Percentiles rank a stretch among this genome's conserved stretches.
Evolutionary conservation across 2,113 vertebrate species (phyloP).

Genomic region (Festucalex cinctus): DNA sequence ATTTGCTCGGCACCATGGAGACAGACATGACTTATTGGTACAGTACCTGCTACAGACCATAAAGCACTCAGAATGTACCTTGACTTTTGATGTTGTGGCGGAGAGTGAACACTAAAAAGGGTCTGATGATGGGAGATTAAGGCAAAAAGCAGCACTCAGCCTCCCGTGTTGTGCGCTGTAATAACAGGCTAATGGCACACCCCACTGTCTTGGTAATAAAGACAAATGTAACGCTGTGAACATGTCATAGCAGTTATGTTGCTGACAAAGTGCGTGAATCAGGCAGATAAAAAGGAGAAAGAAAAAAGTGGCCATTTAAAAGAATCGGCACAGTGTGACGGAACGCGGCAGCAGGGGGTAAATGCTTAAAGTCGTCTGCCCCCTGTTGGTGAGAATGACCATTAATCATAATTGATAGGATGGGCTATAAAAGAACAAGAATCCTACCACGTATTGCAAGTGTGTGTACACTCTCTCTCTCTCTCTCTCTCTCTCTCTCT

Average conservation of each 20-base stretch:
- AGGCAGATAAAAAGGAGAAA: background rate
- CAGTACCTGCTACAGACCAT: background rate
- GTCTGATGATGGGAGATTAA: background rate
- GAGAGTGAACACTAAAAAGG: background rate
- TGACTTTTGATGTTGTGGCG: conserved; percentile 2
- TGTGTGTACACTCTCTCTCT: background rate
- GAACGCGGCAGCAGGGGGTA: background rate
- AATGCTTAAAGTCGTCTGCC: background rate
- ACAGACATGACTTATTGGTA: conserved; percentile 1
- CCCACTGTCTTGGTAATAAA: conserved; percentile 2
- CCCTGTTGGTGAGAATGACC: background rate
- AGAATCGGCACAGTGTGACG: background rate
- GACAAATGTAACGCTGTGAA: conserved; percentile 3
- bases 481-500: too few species aligned
- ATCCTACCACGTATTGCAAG: background rate
- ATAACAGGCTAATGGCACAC: background rate
- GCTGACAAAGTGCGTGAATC: background rate
- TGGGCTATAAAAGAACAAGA: background rate
- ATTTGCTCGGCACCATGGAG: background rate
- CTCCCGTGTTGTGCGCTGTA: background rate
- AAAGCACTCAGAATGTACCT: background rate
- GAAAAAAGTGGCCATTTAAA: background rate
- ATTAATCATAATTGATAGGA: background rate
- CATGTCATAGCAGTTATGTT: background rate
- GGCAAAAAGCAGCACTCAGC: background rate